Evolutionary conservation across 1,140 invertebrate species (phyloP), one percentile per base, ranked within the genome.

Genomic region (Armadillidium nasatum): DNA sequence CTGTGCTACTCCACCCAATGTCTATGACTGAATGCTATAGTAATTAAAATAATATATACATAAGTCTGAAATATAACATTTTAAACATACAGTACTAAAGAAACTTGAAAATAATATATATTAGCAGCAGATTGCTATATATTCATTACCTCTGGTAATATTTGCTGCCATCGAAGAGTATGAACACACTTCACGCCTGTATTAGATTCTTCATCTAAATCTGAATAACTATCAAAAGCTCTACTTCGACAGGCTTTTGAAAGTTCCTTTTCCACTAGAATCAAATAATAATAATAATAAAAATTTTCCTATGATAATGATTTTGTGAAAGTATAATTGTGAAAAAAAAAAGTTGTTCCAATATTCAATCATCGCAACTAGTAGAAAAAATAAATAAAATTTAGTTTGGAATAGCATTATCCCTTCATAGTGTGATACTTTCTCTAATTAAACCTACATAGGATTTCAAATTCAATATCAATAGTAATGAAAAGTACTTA

Each of bases 1-100:
- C 79, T 0, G 79, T 80, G 43, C 70, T 68, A 67, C 76, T 80
- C 79, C 79, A 80, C 23, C 50, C 74, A 21, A 80, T 46, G 9
- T 67, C 70, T 4, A 73, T 78, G 71, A 80, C 79, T 11, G 78
- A 73, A 19, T 70, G 45, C 79, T 80, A 70, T 0, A 45, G n/a
- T n/a, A 54, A 71, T 19, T 0, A 45, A 70, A 0, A 73, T 73
- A 10, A 70, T 43, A 70, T 11, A 11, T 70, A n/a, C 9, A 11
- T 15, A 15, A 73, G 11, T 73, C 13, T n/a, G 11, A 6, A 22
- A 4, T 45, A 6, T 4, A 67, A 73, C n/a, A n/a, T n/a, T n/a
- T 44, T 71, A 21, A 15, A 15, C 23, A 22, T n/a, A 33, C 10
- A 10, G 23, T 11, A 22, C 11, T 7, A 43, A n/a, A 43, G 19